phyloP scores from a whole-genome alignment of 37 sponge, comb jelly and placozoan species.

The Dysidea cf. avara region DNA sequence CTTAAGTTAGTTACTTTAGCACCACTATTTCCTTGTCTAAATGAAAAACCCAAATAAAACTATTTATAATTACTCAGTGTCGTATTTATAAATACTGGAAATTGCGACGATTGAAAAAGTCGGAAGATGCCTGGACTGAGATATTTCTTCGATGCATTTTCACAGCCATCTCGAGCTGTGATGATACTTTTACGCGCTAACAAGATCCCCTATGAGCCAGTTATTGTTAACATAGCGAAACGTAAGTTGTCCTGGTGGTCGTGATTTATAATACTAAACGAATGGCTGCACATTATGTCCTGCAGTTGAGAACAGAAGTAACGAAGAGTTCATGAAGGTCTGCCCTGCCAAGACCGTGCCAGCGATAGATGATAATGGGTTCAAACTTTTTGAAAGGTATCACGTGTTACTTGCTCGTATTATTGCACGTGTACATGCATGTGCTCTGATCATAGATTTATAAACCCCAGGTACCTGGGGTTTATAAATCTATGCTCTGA shows the following conservation, averaged over 20 bases:
- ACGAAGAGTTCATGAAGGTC: constrained; percentile 54
- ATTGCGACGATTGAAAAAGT: not conserved
- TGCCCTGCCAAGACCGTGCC: constrained; percentile 54
- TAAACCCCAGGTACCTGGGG: no score
- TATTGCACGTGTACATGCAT: no score
- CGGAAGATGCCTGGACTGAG: constrained; percentile 44
- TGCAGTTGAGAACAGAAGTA: constrained; percentile 48
- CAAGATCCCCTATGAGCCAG: constrained; percentile 43
- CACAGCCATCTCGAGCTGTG: constrained; percentile 71
- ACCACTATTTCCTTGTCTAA: constrained; percentile 61
- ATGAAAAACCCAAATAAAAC: constrained; percentile 39
- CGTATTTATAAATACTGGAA: not conserved
- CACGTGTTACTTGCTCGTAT: no score
- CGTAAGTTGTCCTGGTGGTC: constrained; percentile 29
- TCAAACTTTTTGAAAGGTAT: constrained; percentile 74
- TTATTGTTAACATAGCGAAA: constrained; percentile 52
- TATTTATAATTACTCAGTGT: no score
- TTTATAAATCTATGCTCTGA: no score
- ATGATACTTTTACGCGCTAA: constrained; percentile 56
- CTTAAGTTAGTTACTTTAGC: constrained; percentile 50
- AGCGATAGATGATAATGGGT: constrained; percentile 74
- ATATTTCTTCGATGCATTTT: constrained; percentile 72
- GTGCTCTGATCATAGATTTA: no score
- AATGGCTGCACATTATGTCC: not conserved
- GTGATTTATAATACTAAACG: not conserved